phyloP scores from a whole-genome alignment of 2,888 invertebrate species.

The Punctoribates punctum region DNA sequence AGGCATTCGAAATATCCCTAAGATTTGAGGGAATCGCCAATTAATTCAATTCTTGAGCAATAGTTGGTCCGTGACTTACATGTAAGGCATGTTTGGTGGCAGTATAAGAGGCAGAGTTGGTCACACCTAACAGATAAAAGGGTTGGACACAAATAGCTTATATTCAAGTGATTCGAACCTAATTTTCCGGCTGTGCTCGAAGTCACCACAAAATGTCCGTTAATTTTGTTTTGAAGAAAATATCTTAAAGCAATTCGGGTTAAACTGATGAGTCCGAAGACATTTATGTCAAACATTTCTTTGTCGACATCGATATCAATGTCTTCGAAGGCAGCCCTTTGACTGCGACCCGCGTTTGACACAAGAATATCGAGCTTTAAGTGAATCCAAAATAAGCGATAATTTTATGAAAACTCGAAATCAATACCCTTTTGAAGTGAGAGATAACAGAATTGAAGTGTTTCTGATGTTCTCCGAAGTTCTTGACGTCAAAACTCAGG shows the following conservation, averaged over 20 bases:
- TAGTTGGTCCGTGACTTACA: conserved; percentile 53
- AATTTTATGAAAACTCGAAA: conserved; percentile 51
- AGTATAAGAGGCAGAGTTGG: conserved; percentile 66
- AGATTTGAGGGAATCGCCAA: too few species aligned
- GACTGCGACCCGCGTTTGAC: conserved; percentile 76
- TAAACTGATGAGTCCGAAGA: conserved; percentile 67
- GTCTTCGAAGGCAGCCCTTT: conserved; percentile 68
- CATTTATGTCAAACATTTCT: conserved; percentile 72
- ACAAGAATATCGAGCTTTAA: conserved; percentile 68
- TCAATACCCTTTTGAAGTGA: conserved; percentile 51
- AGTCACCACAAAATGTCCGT: conserved; percentile 69
- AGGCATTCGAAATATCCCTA: conserved; percentile 72
- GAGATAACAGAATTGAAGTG: too few species aligned
- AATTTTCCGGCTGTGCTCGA: conserved; percentile 70
- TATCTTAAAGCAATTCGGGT: conserved; percentile 65
- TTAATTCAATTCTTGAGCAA: too few species aligned
- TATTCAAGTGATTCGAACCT: conserved; percentile 41
- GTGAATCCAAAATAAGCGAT: conserved; percentile 51
- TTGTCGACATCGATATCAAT: conserved; percentile 68
- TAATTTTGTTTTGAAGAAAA: conserved; percentile 53
- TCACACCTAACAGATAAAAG: conserved; percentile 39
- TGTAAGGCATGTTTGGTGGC: conserved; percentile 73
- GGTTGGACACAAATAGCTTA: conserved; percentile 49
- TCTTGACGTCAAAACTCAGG: conserved; percentile 46
- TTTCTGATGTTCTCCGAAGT: too few species aligned